A percentile compares a stretch with the other conserved stretches of the same genome.
Conservation (phyloP, 2,797 vertebrate genomes). For the Gymnodraco acuticeps region DNA sequence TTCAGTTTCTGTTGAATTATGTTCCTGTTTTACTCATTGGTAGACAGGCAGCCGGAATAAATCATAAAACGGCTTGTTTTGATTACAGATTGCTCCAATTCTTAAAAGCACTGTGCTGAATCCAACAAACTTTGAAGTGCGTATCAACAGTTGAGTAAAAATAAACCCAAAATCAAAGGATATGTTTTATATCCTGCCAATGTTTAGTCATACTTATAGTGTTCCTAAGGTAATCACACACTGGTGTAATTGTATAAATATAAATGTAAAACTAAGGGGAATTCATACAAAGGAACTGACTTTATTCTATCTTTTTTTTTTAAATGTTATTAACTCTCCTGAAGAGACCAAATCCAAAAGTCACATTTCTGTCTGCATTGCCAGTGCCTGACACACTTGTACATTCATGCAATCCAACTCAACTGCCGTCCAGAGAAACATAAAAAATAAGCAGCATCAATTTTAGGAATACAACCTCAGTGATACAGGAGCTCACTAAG, state of each 20-base stretch:
- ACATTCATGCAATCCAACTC: background rate
- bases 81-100: slow-evolving; percentile 59
- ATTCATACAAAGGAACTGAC: background rate
- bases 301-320: background rate
- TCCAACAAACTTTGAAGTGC: slow-evolving; percentile 30
- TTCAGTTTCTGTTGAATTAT: slow-evolving; percentile 30
- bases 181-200: background rate
- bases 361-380: background rate
- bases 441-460: background rate
- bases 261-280: background rate
- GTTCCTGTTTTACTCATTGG: slow-evolving; percentile 51
- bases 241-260: background rate
- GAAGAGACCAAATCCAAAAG: too few species aligned
- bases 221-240: background rate
- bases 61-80: slow-evolving; percentile 45
- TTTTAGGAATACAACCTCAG: background rate
- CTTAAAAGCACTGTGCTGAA: slow-evolving; percentile 46
- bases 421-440: background rate
- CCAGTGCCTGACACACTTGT: background rate
- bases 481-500: background rate
- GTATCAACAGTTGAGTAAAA: slow-evolving; percentile 4
- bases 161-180: slow-evolving; percentile 12
- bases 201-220: background rate
- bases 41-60: slow-evolving; percentile 35
- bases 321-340: background rate